Percentiles rank a stretch among this genome's conserved stretches.
Conservation (phyloP, 2,797 vertebrate species). For the Ciconia nigra region DNA sequence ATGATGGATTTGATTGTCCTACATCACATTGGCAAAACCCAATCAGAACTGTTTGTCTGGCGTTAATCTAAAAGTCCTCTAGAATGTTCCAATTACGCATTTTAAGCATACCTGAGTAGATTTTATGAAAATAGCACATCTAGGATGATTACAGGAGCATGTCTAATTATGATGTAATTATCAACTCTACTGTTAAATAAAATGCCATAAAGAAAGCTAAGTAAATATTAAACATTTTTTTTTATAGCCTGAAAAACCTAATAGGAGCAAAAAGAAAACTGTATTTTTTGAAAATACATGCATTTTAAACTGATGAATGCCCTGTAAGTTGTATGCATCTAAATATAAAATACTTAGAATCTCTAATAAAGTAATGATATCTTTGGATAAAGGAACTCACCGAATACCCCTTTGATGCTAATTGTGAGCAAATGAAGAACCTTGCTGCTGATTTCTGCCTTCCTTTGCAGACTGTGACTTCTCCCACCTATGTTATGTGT, state of each 20-base stretch:
- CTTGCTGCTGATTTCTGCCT: not conserved
- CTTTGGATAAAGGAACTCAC: not conserved
- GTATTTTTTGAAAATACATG: not conserved
- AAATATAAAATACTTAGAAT: not conserved
- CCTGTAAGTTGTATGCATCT: not conserved
- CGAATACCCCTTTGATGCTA: not conserved
- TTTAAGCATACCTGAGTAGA: not conserved
- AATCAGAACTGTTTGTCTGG: not conserved
- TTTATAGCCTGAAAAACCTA: not conserved
- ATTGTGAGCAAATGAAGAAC: not conserved
- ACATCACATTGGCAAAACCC: not conserved
- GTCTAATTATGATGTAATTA: not conserved
- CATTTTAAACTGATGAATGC: not conserved
- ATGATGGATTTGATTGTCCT: not conserved
- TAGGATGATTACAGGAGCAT: not conserved
- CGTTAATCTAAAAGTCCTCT: not conserved
- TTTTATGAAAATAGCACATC: not conserved
- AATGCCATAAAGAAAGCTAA: not conserved
- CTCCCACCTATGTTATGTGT: accelerated
- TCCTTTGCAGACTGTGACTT: not conserved
- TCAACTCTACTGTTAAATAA: not conserved
- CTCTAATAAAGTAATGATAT: not conserved
- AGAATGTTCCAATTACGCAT: not conserved
- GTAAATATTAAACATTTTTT: not conserved
- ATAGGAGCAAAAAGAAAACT: not conserved